phyloP scores from a whole-genome alignment of 2,888 invertebrate genomes.

The Thalpophila matura region DNA sequence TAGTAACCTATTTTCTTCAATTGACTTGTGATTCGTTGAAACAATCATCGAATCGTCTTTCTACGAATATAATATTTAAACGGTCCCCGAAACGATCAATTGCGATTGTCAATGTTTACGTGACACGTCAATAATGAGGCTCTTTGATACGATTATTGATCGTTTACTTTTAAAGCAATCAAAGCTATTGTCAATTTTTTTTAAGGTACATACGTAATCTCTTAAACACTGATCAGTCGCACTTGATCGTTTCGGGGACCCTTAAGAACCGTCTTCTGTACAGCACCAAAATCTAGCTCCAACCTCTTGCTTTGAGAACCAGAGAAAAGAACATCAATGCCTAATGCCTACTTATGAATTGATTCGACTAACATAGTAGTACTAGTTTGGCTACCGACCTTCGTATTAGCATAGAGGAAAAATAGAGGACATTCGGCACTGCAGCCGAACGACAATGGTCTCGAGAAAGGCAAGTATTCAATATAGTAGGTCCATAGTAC shows the following conservation, averaged over 20 bases:
- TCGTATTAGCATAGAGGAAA: constrained; percentile 45
- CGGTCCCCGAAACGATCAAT: no score
- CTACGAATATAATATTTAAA: neutral
- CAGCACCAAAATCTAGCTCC: neutral
- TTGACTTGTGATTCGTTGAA: constrained; percentile 5
- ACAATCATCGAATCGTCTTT: neutral
- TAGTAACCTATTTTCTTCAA: constrained; percentile 11
- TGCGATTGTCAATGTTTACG: no score
- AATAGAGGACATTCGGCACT: neutral
- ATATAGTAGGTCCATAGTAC: neutral
- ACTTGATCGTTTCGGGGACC: no score
- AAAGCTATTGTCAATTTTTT: no score
- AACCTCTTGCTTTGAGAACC: neutral
- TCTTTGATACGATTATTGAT: no score
- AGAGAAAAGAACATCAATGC: neutral
- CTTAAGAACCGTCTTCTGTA: neutral
- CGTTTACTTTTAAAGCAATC: no score
- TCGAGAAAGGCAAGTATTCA: neutral
- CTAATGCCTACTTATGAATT: neutral
- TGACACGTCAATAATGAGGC: no score
- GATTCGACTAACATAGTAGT: constrained; percentile 13
- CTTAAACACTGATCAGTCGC: no score
- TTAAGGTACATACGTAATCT: no score
- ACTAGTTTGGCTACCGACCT: neutral
- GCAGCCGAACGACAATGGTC: neutral